Percentiles rank a stretch among this genome's conserved stretches.
These are phyloP conservation scores for Synergus gifuensis DNA, from an alignment of 2,888 invertebrate genomes.

Conservation along the genomic window DNA sequence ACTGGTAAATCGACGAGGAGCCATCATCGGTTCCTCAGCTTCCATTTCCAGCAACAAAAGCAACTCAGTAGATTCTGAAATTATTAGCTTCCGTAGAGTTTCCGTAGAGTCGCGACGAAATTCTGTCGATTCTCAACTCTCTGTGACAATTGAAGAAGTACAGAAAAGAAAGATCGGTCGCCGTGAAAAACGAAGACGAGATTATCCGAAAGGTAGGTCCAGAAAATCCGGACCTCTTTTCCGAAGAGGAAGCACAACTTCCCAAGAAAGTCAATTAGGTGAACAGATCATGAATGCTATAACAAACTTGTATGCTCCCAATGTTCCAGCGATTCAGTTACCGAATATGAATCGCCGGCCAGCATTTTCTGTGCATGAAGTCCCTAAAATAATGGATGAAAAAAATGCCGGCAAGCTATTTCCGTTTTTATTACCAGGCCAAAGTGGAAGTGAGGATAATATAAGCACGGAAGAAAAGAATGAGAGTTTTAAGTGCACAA, in stretches of 20 bases:
- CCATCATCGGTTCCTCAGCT: conserved; percentile 83
- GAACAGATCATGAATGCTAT: conserved; percentile 84
- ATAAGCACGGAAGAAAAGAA: conserved; percentile 70
- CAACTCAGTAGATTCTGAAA: conserved; percentile 81
- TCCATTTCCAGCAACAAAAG: conserved; percentile 80
- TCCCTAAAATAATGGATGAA: conserved; percentile 64
- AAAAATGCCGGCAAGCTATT: conserved; percentile 68
- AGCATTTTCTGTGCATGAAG: conserved; percentile 78
- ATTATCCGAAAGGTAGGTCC: conserved; percentile 45
- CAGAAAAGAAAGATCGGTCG: conserved; percentile 80
- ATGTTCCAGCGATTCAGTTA: conserved; percentile 80
- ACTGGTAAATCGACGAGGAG: conserved; percentile 90
- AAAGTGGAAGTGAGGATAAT: conserved; percentile 72
- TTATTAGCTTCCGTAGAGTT: conserved; percentile 89
- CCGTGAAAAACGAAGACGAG: conserved; percentile 48
- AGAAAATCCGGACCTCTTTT: conserved; percentile 73
- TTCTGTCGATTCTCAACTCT: conserved; percentile 92
- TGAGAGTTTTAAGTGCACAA: conserved; percentile 48
- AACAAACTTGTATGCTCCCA: conserved; percentile 78
- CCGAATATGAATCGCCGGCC: conserved; percentile 80
- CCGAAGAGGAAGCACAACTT: conserved; percentile 85
- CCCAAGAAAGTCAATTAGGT: conserved; percentile 89
- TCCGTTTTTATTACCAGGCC: conserved; percentile 80
- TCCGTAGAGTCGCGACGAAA: conserved; percentile 92
- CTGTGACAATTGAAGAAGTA: conserved; percentile 83